Evolutionary conservation across 2,113 vertebrate genomes (phyloP).

Genomic region (Crotophaga sulcirostris): DNA sequence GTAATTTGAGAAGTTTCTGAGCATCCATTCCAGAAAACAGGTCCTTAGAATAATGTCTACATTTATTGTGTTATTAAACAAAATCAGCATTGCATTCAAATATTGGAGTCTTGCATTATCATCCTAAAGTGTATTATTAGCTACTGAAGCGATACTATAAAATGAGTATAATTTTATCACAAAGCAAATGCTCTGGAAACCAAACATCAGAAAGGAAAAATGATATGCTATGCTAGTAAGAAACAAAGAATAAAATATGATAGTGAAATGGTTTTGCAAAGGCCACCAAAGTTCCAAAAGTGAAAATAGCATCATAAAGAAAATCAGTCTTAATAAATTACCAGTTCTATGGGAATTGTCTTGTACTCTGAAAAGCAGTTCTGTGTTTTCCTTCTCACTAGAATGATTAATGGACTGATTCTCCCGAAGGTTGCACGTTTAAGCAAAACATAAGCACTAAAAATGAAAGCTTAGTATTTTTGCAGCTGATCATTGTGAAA

Average conservation of each 20-base stretch:
- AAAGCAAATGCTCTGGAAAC: background rate
- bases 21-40: background rate
- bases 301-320: background rate
- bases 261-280: background rate
- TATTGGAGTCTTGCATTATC: background rate
- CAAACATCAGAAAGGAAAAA: background rate
- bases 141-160: background rate
- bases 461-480: background rate
- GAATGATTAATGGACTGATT: slow-evolving; percentile 1
- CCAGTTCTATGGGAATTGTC: background rate
- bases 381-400: background rate
- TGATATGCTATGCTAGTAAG: background rate
- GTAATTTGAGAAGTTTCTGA: background rate
- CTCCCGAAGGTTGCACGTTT: background rate
- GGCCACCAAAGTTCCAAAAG: background rate
- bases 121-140: background rate
- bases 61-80: background rate
- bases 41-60: background rate
- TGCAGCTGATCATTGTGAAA: background rate
- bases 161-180: background rate
- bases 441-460: background rate
- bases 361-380: background rate
- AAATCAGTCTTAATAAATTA: background rate
- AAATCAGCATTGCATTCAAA: background rate
- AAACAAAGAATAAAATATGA: background rate